These are phyloP conservation scores for Hetaerina titia DNA, from an alignment of 2,888 invertebrate genomes.

Conservation along the genomic window DNA sequence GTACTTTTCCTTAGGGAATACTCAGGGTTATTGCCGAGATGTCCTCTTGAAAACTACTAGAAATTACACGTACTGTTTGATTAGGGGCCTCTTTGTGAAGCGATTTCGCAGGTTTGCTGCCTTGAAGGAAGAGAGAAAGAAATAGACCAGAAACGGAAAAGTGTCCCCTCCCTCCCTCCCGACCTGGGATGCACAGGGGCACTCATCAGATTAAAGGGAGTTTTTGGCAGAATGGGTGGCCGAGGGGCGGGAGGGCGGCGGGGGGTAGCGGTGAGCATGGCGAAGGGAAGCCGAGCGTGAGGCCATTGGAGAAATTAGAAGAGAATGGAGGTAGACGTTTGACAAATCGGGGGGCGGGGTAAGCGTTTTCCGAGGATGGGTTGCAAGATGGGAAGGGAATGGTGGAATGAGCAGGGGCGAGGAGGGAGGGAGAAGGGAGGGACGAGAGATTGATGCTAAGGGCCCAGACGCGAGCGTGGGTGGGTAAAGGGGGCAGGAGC, in stretches of 20 bases:
- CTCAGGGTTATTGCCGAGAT: background rate
- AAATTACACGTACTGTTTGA: background rate
- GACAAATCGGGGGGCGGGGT: background rate
- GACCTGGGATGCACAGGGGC: background rate
- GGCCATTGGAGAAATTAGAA: constrained; percentile 56
- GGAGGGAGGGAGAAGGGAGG: background rate
- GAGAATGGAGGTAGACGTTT: constrained; percentile 47
- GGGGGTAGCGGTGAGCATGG: background rate
- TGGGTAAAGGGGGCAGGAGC: background rate
- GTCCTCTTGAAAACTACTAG: background rate
- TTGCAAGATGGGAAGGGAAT: background rate
- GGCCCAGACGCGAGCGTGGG: background rate
- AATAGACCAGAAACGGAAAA: background rate
- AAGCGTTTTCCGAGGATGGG: background rate
- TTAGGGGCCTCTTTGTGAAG: constrained; percentile 11
- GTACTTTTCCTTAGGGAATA: background rate
- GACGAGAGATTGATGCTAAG: background rate
- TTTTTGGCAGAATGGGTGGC: background rate
- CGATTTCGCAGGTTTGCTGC: background rate
- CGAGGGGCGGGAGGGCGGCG: background rate
- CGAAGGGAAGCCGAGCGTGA: background rate
- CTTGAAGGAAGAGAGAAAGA: background rate
- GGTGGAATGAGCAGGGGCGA: background rate
- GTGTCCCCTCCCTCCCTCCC: background rate
- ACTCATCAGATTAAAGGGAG: constrained; percentile 47